These are phyloP conservation scores for Ischnura elegans DNA, from an alignment of 2,888 invertebrate species.

Conservation along the genomic window DNA sequence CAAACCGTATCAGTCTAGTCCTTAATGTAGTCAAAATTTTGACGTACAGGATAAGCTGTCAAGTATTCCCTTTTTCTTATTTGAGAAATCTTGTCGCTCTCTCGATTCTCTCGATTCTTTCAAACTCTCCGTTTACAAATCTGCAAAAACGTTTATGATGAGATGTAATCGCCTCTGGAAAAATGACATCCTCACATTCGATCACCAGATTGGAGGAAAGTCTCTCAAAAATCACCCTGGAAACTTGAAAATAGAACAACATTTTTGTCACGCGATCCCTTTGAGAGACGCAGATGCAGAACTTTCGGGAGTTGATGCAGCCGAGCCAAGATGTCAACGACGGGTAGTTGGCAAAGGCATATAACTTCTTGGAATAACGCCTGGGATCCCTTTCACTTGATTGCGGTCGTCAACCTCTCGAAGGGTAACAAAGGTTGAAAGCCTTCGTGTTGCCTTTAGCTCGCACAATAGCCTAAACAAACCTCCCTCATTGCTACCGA, in stretches of 20 bases:
- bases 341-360: slow-evolving; percentile 52
- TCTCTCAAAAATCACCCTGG: neutral
- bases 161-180: no score
- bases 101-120: no score
- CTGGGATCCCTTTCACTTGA: slow-evolving; percentile 57
- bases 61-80: no score
- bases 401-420: slow-evolving; percentile 56
- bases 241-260: slow-evolving; percentile 6
- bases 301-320: neutral
- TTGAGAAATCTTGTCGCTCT: no score
- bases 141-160: no score
- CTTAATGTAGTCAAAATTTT: no score
- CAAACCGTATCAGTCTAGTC: no score
- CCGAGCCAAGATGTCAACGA: slow-evolving; percentile 61
- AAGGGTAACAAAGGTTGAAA: slow-evolving; percentile 63
- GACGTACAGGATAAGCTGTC: no score
- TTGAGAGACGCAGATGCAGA: neutral
- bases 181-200: neutral
- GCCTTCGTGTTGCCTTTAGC: neutral
- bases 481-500: neutral
- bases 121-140: no score
- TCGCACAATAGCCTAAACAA: neutral
- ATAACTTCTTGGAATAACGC: slow-evolving; percentile 57
- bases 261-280: slow-evolving; percentile 36
- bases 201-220: neutral